phyloP scores from a whole-genome alignment of 2,113 vertebrate species.

The Crotalus viridis region DNA sequence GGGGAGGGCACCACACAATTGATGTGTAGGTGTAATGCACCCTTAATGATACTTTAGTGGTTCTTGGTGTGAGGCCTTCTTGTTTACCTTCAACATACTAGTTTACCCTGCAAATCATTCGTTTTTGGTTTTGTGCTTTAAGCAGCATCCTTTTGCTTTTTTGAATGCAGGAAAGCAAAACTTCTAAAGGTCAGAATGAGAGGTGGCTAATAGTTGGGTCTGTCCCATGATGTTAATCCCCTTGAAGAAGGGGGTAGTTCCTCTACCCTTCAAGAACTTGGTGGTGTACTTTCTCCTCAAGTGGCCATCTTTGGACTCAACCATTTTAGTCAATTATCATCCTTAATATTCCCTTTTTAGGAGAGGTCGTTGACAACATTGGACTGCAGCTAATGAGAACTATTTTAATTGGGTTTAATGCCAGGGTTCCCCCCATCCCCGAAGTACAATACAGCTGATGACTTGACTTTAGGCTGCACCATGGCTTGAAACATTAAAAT shows the following conservation, averaged over 20 bases:
- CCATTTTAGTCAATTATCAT: neutral
- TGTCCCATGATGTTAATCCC: neutral
- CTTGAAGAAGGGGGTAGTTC: neutral
- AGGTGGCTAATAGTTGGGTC: neutral
- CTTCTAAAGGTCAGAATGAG: neutral
- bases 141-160: neutral
- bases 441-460: neutral
- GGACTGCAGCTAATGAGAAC: neutral
- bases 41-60: neutral
- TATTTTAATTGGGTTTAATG: neutral
- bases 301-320: neutral
- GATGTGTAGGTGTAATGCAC: constrained; percentile 39
- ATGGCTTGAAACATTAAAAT: neutral
- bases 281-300: neutral
- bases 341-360: neutral
- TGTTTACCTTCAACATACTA: neutral
- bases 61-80: neutral
- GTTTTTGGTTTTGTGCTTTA: neutral
- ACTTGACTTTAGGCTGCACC: neutral
- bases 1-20: neutral
- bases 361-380: neutral
- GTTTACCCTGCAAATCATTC: neutral
- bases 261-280: neutral
- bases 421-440: neutral
- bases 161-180: neutral